Conservation (phyloP, 2,888 invertebrate genomes). For the Drosophila parthenogenetica region DNA sequence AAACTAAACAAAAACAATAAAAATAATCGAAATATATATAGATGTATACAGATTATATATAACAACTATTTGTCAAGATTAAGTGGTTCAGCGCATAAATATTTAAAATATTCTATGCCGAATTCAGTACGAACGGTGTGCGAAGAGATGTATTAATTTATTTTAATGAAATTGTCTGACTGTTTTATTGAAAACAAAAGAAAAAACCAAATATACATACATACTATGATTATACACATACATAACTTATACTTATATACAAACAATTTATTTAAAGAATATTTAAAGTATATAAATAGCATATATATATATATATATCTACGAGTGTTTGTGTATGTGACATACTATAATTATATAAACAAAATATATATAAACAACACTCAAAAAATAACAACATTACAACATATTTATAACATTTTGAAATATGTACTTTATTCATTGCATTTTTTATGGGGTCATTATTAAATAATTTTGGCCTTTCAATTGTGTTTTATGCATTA, state of each 20-base stretch:
- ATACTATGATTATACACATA: constrained; percentile 52
- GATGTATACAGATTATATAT: constrained; percentile 46
- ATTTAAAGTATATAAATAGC: constrained; percentile 51
- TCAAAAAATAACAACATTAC: constrained; percentile 31
- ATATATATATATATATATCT: constrained; percentile 30
- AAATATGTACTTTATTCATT: constrained; percentile 58
- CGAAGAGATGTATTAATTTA: constrained; percentile 48
- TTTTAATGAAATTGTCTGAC: constrained; percentile 81
- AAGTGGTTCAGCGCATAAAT: constrained; percentile 82
- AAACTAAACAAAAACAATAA: constrained; percentile 19
- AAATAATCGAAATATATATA: constrained; percentile 32
- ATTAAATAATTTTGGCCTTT: constrained; percentile 35
- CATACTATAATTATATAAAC: constrained; percentile 39
- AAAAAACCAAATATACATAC: constrained; percentile 40
- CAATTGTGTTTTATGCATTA: constrained; percentile 37
- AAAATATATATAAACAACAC: constrained; percentile 42
- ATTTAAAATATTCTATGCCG: constrained; percentile 75
- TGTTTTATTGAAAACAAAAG: constrained; percentile 75
- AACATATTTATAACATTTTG: constrained; percentile 56
- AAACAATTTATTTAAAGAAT: constrained; percentile 57
- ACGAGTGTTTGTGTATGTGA: constrained; percentile 52
- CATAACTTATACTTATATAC: constrained; percentile 66
- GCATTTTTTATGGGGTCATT: constrained; percentile 46
- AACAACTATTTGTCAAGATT: constrained; percentile 59
- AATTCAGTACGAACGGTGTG: constrained; percentile 27